These are phyloP conservation scores for Drosophila sucinea DNA, from an alignment of 1,140 invertebrate genomes.

Conservation along the genomic window DNA sequence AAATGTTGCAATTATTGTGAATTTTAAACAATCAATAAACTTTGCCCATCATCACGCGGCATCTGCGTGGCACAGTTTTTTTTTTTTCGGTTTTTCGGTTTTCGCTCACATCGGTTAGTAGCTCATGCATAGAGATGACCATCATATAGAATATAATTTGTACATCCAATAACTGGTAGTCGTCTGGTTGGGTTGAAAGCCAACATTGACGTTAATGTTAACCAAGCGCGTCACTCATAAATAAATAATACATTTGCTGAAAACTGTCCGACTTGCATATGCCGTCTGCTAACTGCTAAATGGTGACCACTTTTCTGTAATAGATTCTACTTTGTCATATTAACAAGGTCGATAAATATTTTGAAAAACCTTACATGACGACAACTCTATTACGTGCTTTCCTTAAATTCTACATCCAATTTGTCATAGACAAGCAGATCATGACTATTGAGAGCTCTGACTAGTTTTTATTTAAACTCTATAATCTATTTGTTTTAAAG, in stretches of 20 bases:
- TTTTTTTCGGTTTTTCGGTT: not conserved
- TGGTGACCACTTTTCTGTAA: no score
- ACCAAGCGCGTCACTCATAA: not conserved
- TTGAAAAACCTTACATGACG: no score
- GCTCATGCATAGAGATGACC: not conserved
- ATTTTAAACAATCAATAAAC: not conserved
- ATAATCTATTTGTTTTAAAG: no score
- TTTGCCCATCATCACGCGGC: conserved; percentile 2
- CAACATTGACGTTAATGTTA: not conserved
- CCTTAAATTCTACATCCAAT: no score
- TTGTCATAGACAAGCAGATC: no score
- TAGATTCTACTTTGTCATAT: no score
- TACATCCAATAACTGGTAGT: conserved; percentile 27
- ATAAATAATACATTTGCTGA: not conserved
- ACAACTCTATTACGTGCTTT: no score
- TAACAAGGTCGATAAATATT: no score
- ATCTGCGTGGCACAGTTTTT: conserved; percentile 4
- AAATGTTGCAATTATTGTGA: not conserved
- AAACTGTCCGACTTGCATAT: not conserved
- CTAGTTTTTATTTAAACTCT: no score
- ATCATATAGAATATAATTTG: conserved; percentile 39
- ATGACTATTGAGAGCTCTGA: no score
- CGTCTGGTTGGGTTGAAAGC: not conserved
- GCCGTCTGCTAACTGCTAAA: no score
- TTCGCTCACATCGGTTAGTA: no score